Evolutionary conservation across 2,888 invertebrate species (phyloP).

Genomic region (Phyto melanocephala): DNA sequence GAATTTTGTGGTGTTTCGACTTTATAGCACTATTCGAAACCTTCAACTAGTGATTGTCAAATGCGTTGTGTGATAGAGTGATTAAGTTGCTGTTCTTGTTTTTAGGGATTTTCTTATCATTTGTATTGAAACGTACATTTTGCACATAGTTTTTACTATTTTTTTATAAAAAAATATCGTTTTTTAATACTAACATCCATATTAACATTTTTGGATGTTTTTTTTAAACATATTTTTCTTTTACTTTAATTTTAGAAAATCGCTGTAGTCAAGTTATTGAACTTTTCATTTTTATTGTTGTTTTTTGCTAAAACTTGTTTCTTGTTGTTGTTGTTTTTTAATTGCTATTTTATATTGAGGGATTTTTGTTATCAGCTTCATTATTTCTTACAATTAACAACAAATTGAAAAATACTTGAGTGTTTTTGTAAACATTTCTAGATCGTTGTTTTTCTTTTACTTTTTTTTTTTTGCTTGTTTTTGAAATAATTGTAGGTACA

Average conservation of each 20-base stretch:
- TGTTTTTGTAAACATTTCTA: background rate
- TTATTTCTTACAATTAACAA: constrained; percentile 34
- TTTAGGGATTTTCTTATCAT: constrained; percentile 14
- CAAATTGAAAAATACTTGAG: background rate
- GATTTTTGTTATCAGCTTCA: constrained; percentile 38
- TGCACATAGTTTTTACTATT: background rate
- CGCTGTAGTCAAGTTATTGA: constrained; percentile 49
- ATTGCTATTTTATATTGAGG: background rate
- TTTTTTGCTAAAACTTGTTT: background rate
- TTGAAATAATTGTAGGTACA: background rate
- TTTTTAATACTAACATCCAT: background rate
- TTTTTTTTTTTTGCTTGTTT: background rate
- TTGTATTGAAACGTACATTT: background rate
- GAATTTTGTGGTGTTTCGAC: background rate
- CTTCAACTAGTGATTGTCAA: background rate
- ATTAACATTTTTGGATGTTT: background rate
- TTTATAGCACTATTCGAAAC: background rate
- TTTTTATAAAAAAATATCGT: background rate
- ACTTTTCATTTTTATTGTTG: constrained; percentile 10
- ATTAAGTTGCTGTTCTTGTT: background rate
- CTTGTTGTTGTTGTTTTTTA: background rate
- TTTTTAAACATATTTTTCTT: background rate
- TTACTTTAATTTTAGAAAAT: background rate
- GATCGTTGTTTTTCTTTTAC: background rate
- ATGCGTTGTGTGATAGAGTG: background rate